A percentile compares a stretch with the other conserved stretches of the same genome.
phyloP scores from a whole-genome alignment of 2,113 vertebrate genomes.

The Myotis davidii region DNA sequence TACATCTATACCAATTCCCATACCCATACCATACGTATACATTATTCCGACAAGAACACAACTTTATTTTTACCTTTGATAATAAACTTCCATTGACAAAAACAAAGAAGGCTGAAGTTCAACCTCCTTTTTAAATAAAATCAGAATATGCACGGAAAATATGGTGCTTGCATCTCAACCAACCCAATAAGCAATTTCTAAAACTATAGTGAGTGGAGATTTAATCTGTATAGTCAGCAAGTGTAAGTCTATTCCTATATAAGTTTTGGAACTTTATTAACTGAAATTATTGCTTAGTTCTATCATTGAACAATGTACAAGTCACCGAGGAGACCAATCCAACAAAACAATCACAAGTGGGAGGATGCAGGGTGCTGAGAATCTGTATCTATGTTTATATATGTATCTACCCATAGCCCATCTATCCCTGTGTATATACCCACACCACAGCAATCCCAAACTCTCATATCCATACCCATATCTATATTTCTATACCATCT shows the following conservation, averaged over 20 bases:
- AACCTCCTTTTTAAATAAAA: conserved; percentile 98
- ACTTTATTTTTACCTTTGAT: conserved; percentile 60
- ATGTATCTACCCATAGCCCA: neutral
- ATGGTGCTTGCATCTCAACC: conserved; percentile 91
- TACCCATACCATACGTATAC: accelerated
- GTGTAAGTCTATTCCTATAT: neutral
- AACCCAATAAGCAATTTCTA: neutral
- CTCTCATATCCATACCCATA: neutral
- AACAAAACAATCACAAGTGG: too few species aligned
- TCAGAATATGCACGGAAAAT: conserved; percentile 96
- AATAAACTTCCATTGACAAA: conserved; percentile 64
- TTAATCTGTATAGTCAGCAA: neutral
- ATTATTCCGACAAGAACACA: conserved; percentile 47
- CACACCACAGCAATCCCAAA: neutral
- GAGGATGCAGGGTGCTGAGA: too few species aligned
- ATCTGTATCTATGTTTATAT: too few species aligned
- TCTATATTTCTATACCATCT: neutral
- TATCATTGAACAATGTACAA: neutral
- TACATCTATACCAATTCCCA: accelerated
- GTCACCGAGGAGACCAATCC: neutral
- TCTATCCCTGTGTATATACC: neutral
- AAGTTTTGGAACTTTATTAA: neutral
- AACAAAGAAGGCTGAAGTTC: conserved; percentile 84
- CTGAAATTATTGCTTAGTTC: neutral
- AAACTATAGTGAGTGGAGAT: neutral